A percentile compares a stretch with the other conserved stretches of the same genome.
Evolutionary conservation across 2,113 vertebrate species (phyloP).

Genomic region (Colistium nudipinnis): DNA sequence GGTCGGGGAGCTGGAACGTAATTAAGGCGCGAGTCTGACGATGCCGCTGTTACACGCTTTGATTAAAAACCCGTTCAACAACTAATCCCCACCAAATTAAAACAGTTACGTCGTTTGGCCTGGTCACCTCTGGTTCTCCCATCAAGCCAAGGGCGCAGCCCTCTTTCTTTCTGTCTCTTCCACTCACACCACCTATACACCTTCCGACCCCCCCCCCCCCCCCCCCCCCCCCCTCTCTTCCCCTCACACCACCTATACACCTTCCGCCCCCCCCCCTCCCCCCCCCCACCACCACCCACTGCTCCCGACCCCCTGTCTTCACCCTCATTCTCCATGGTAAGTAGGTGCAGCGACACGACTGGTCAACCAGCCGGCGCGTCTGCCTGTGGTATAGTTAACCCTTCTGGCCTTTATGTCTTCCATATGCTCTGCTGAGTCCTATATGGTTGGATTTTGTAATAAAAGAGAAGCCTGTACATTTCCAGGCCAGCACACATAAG

Average conservation of each 20-base stretch:
- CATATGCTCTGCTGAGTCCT: conserved; percentile 69
- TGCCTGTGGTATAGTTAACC: conserved; percentile 68
- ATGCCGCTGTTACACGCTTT: conserved; percentile 75
- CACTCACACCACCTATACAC: conserved; percentile 23
- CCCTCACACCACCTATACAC: conserved; percentile 23
- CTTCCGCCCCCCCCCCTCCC: neutral
- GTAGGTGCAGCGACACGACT: conserved; percentile 55
- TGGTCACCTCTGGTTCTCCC: conserved; percentile 61
- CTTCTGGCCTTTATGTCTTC: conserved; percentile 73
- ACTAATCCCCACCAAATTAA: conserved; percentile 79
- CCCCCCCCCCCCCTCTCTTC: conserved; percentile 20
- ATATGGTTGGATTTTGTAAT: conserved; percentile 60
- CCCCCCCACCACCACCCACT: conserved; percentile 10
- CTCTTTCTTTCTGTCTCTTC: conserved; percentile 20
- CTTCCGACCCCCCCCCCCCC: neutral
- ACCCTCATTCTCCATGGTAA: conserved; percentile 60
- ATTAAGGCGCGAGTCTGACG: conserved; percentile 76
- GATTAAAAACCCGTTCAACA: conserved; percentile 82
- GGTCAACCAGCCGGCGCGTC: conserved; percentile 46
- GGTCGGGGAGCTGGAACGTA: conserved; percentile 79
- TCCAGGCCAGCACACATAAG: conserved; percentile 75
- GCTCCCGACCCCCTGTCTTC: conserved; percentile 52
- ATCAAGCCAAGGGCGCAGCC: too few relatives aligned
- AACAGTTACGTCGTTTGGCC: conserved; percentile 65
- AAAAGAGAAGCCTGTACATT: conserved; percentile 69